Conservation (phyloP, 1,140 invertebrate genomes). For the Trichomalopsis sarcophagae region DNA sequence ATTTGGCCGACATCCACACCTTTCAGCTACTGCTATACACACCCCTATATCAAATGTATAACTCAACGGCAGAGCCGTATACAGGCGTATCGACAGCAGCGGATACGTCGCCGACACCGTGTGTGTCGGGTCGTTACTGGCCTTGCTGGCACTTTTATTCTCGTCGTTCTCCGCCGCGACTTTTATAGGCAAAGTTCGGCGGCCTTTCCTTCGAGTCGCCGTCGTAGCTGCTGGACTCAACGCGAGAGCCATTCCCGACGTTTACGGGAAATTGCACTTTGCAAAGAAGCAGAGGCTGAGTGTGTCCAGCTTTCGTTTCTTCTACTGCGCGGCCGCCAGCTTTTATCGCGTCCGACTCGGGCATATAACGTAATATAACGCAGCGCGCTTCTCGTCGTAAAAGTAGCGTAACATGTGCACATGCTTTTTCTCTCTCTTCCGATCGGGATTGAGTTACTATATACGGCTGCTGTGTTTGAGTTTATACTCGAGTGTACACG, state of each 20-base stretch:
- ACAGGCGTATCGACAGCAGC: conserved; percentile 54
- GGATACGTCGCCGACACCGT: conserved; percentile 47
- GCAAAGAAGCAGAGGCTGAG: conserved; percentile 57
- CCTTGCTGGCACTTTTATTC: conserved; percentile 63
- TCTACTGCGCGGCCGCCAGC: background rate
- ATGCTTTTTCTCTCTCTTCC: too few species aligned
- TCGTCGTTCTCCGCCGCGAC: conserved; percentile 59
- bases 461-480: too few species aligned
- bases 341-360: conserved; percentile 33
- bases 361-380: conserved; percentile 4
- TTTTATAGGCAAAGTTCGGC: conserved; percentile 69
- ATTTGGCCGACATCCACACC: background rate
- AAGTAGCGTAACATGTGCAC: background rate
- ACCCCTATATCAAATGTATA: background rate
- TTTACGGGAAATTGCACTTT: conserved; percentile 67
- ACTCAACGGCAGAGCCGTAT: background rate
- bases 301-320: conserved; percentile 28
- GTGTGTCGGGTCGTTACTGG: conserved; percentile 54
- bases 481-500: too few species aligned
- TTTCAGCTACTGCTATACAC: background rate
- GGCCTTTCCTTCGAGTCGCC: conserved; percentile 54
- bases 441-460: too few species aligned
- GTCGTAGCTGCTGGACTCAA: conserved; percentile 56
- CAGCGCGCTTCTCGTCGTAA: background rate
- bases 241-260: conserved; percentile 55